These are phyloP conservation scores for Heteromyza rotundicornis DNA, from an alignment of 2,888 invertebrate genomes.

Conservation along the genomic window DNA sequence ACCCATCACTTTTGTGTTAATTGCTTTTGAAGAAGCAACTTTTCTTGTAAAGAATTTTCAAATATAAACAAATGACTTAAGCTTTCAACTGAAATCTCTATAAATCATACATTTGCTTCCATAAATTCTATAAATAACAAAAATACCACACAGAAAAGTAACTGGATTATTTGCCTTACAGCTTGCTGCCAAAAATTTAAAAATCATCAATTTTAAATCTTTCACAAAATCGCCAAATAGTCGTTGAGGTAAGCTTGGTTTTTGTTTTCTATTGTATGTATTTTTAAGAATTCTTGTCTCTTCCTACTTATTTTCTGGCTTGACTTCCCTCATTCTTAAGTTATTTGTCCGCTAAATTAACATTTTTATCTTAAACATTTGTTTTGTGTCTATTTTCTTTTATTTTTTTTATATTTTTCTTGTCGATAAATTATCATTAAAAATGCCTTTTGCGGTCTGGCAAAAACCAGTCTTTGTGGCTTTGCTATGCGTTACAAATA, in stretches of 20 bases:
- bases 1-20: background rate
- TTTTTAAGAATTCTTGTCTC: background rate
- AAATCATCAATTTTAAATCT: background rate
- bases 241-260: background rate
- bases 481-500: background rate
- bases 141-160: background rate
- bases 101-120: no score
- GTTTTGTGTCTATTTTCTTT: background rate
- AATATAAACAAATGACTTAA: slow-evolving; percentile 13
- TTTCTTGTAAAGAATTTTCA: no score
- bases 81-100: background rate
- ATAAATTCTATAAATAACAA: background rate
- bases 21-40: background rate
- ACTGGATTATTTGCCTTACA: slow-evolving; percentile 23
- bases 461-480: slow-evolving; percentile 5
- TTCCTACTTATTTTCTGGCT: background rate
- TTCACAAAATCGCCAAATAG: background rate
- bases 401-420: slow-evolving; percentile 1
- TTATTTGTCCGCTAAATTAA: no score
- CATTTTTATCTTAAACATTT: background rate
- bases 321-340: background rate
- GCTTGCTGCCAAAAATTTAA: slow-evolving; percentile 16
- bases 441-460: slow-evolving; percentile 22
- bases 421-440: background rate
- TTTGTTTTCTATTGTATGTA: background rate